A percentile compares a stretch with the other conserved stretches of the same genome.
Conservation (phyloP, 2,113 vertebrate genomes). For the Columba janthina region DNA sequence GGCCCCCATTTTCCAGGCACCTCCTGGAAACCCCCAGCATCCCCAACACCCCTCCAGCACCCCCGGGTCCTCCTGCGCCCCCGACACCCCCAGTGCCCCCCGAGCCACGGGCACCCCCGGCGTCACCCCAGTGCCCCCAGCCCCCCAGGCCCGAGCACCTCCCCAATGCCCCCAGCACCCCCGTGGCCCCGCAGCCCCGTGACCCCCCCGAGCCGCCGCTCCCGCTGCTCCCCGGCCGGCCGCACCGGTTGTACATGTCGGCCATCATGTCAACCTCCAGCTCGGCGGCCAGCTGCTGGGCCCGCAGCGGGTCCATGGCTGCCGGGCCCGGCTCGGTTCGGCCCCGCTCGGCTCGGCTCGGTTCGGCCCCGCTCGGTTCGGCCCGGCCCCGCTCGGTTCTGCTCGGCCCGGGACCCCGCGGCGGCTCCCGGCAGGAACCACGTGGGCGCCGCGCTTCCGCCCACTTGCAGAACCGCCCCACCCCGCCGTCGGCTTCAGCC, state of each 20-base stretch:
- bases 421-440: background rate
- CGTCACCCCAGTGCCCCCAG: no score
- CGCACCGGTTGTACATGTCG: slow-evolving; percentile 96
- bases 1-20: background rate
- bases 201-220: no score
- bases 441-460: background rate
- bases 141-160: no score
- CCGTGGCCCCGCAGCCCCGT: background rate
- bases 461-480: background rate
- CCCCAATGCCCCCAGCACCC: background rate
- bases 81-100: background rate
- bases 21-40: no score
- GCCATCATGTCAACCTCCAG: slow-evolving; percentile 99
- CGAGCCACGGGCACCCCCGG: no score
- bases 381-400: no score
- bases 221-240: background rate
- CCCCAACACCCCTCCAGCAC: no score
- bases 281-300: slow-evolving; percentile 94
- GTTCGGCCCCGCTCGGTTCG: no score
- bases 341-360: no score
- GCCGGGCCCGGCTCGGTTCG: no score
- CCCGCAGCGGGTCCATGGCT: slow-evolving; percentile 90
- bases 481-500: fast-evolving
- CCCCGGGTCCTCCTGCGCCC: no score
- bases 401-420: no score